Percentiles rank a stretch among this genome's conserved stretches.
Conservation (phyloP, 2,888 invertebrate genomes). For the Chymomyza fuscimana region DNA sequence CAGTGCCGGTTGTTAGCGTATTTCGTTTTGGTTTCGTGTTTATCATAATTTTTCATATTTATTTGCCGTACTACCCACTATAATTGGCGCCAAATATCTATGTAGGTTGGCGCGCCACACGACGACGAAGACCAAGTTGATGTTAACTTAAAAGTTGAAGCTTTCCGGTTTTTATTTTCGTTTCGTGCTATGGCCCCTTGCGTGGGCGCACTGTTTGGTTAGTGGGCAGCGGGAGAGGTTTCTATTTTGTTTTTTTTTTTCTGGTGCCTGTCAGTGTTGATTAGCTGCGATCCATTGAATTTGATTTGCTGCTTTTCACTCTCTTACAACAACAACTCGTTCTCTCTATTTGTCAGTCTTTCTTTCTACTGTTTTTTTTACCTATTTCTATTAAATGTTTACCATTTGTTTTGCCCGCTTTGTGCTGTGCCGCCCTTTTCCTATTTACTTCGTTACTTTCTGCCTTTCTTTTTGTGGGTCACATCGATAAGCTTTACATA, state of each 20-base stretch:
- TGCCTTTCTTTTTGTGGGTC: conserved; percentile 47
- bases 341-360: conserved; percentile 6
- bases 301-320: conserved; percentile 25
- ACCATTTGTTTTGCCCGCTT: conserved; percentile 44
- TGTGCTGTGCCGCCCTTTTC: conserved; percentile 19
- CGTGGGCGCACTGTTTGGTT: conserved; percentile 43
- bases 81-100: conserved; percentile 50
- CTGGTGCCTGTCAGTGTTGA: background rate
- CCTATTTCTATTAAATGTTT: conserved; percentile 24
- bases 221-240: background rate
- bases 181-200: conserved; percentile 1
- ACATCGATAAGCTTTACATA: conserved; percentile 57
- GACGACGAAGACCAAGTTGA: background rate
- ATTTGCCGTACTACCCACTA: conserved; percentile 40
- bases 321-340: conserved; percentile 2
- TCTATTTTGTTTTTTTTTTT: background rate
- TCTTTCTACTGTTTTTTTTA: conserved; percentile 1
- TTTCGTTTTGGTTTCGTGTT: conserved; percentile 20
- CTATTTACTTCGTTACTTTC: conserved; percentile 7
- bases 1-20: background rate
- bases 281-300: conserved; percentile 20
- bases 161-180: conserved; percentile 38
- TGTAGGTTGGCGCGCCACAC: conserved; percentile 8
- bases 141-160: background rate
- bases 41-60: conserved; percentile 49